A percentile compares a stretch with the other conserved stretches of the same genome.
These are phyloP conservation scores for Picathartes gymnocephalus DNA, from an alignment of 2,113 vertebrate species.

Conservation along the genomic window DNA sequence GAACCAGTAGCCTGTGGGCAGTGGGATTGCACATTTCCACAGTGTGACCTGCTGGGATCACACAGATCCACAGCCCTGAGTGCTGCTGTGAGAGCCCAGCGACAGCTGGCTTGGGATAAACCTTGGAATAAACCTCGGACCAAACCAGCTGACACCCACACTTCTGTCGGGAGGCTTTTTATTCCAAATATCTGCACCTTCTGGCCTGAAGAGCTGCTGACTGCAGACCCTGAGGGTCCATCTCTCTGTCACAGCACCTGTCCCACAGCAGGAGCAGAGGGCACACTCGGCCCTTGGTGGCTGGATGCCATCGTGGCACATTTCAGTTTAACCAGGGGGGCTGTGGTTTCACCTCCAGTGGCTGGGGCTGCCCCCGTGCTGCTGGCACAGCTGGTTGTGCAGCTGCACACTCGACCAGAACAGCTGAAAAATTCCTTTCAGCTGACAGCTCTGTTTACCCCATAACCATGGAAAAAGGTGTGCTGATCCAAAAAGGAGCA, in stretches of 20 bases:
- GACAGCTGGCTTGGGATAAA: not conserved
- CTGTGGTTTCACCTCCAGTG: not conserved
- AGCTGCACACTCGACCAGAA: not conserved
- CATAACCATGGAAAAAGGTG: not conserved
- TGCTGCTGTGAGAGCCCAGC: accelerated
- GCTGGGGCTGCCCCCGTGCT: not conserved
- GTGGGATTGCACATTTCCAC: not conserved
- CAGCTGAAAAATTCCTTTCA: not conserved
- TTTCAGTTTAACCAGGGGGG: not conserved
- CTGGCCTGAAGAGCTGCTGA: not conserved
- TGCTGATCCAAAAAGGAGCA: not conserved
- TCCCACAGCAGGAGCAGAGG: not conserved
- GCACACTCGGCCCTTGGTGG: not conserved
- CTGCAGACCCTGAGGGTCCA: not conserved
- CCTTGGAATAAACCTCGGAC: not conserved
- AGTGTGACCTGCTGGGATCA: not conserved
- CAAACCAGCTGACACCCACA: not conserved
- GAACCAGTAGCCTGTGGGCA: not conserved
- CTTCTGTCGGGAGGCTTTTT: not conserved
- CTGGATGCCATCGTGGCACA: not conserved
- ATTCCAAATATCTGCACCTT: not conserved
- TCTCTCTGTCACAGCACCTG: not conserved
- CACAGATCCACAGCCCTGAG: not conserved
- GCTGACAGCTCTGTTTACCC: not conserved
- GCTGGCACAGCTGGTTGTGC: not conserved